These are phyloP conservation scores for Penaeus indicus DNA, from an alignment of 1,140 invertebrate species.

Conservation along the genomic window DNA sequence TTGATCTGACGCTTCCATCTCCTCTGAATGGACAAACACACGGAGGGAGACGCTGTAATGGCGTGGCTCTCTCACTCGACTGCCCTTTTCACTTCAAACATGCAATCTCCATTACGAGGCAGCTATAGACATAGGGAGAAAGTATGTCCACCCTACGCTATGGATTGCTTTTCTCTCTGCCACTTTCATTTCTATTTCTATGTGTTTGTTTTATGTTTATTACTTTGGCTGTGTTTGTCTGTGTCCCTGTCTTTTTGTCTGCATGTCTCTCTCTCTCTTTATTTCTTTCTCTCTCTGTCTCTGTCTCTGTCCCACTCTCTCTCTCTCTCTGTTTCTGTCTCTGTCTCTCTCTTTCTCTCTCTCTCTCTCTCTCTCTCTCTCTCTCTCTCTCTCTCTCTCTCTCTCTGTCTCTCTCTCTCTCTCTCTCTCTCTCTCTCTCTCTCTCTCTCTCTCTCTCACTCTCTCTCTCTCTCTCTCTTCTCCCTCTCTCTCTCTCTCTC, in stretches of 20 bases:
- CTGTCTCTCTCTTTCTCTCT: constrained; percentile 21
- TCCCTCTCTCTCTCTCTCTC: not conserved
- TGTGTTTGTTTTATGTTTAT: not conserved
- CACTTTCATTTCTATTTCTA: not conserved
- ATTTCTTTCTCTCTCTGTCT: no score
- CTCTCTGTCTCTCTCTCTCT: not conserved
- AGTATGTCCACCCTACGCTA: not conserved
- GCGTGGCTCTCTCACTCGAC: not conserved
- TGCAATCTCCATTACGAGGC: no score
- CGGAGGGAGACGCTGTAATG: not conserved
- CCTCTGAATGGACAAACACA: not conserved
- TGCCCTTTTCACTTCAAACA: no score
- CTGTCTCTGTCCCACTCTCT: not conserved
- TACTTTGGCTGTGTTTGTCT: no score
- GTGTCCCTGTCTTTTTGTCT: not conserved
- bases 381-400: not conserved
- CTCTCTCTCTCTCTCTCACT: not conserved
- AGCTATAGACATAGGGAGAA: not conserved
- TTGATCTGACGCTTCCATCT: not conserved
- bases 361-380: not conserved
- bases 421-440: not conserved
- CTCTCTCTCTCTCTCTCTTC: no score
- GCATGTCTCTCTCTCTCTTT: no score
- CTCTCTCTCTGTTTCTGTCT: constrained; percentile 28
- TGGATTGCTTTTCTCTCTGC: not conserved